A percentile compares a stretch with the other conserved stretches of the same genome.
Conservation (phyloP, 2,113 vertebrate species). For the Trichechus manatus region DNA sequence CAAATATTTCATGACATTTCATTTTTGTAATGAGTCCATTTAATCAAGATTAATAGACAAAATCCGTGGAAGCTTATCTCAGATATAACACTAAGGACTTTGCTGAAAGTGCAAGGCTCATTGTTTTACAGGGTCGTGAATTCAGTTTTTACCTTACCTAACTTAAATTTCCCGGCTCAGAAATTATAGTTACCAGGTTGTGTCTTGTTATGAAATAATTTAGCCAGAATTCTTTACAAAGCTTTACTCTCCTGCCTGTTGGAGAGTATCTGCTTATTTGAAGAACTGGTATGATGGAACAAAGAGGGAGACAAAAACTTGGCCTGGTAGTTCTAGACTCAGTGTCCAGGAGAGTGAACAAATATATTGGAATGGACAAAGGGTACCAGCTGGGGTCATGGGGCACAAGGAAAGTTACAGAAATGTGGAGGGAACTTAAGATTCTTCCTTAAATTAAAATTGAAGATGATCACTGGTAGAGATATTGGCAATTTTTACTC, state of each 20-base stretch:
- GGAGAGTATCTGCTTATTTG: not conserved
- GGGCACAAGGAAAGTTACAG: not conserved
- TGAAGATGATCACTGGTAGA: not conserved
- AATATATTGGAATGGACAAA: not conserved
- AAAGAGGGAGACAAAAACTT: not conserved
- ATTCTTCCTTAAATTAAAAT: constrained; percentile 31
- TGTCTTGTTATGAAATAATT: not conserved
- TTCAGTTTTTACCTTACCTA: not conserved
- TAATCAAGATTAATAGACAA: not conserved
- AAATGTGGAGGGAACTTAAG: not conserved
- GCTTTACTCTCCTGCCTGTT: not conserved
- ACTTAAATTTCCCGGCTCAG: not conserved
- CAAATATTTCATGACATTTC: not conserved
- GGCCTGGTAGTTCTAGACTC: not conserved
- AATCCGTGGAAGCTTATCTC: constrained; percentile 5
- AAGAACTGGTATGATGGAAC: not conserved
- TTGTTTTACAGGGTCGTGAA: not conserved
- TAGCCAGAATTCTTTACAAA: not conserved
- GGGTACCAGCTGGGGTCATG: not conserved
- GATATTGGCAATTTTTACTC: not conserved
- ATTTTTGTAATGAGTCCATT: not conserved
- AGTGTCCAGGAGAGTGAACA: not conserved
- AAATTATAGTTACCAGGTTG: not conserved
- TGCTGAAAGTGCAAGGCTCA: not conserved
- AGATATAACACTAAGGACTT: not conserved